phyloP scores from a whole-genome alignment of 1,140 invertebrate species.

The Drosophila serrata region DNA sequence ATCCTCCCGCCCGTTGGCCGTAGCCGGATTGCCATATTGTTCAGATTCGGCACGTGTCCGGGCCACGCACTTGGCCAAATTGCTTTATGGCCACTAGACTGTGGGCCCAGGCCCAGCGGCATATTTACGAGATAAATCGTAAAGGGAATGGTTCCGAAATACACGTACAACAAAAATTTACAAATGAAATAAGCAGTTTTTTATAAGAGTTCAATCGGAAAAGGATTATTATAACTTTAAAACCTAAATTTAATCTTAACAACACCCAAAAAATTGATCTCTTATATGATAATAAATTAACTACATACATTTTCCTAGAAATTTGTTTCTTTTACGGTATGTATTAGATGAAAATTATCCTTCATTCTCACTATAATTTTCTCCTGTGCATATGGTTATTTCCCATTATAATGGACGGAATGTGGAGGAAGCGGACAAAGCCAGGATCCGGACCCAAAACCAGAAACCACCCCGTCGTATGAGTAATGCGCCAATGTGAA shows the following conservation, averaged over 20 bases:
- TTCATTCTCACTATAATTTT: not conserved
- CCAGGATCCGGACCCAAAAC: not conserved
- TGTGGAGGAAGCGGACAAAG: not conserved
- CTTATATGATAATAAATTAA: too few relatives aligned
- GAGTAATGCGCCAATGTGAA: conserved; percentile 53
- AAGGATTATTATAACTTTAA: not conserved
- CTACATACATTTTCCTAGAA: not conserved
- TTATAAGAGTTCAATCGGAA: not conserved
- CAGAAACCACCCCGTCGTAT: conserved; percentile 40
- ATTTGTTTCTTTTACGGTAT: too few relatives aligned
- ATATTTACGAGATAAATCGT: conserved; percentile 31
- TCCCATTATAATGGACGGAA: conserved; percentile 25
- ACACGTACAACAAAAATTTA: not conserved
- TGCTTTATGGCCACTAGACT: conserved; percentile 48
- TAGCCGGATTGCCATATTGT: conserved; percentile 9
- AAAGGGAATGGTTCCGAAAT: conserved; percentile 24
- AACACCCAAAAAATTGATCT: not conserved
- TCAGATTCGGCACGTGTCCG: conserved; percentile 41
- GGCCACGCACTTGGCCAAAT: conserved; percentile 58
- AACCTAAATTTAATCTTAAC: too few relatives aligned
- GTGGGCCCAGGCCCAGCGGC: conserved; percentile 34
- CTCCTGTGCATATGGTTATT: not conserved
- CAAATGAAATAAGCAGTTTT: not conserved
- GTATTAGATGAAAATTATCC: not conserved
- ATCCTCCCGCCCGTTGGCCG: not conserved